phyloP scores from a whole-genome alignment of 2,113 vertebrate species.

The Ornithorhynchus anatinus region DNA sequence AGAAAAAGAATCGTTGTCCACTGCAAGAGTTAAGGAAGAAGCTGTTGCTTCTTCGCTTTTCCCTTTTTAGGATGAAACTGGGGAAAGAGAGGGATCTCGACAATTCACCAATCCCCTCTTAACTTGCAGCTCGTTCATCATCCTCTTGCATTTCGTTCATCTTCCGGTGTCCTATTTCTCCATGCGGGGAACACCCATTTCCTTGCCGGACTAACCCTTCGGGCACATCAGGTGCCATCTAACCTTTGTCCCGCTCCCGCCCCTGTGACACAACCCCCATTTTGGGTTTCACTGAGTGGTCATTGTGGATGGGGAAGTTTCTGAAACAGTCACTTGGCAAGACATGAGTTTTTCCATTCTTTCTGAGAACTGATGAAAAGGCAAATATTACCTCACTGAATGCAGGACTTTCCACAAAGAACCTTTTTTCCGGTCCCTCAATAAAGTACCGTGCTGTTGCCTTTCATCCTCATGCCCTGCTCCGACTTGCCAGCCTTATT shows the following conservation, averaged over 20 bases:
- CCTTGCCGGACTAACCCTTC: neutral
- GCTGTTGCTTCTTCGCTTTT: conserved; percentile 17
- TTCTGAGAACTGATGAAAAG: conserved; percentile 53
- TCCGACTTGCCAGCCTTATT: conserved; percentile 12
- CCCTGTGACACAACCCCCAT: neutral
- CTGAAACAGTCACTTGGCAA: conserved; percentile 40
- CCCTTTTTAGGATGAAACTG: conserved; percentile 5
- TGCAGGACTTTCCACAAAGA: conserved; percentile 52
- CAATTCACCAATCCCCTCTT: neutral
- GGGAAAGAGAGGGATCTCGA: neutral
- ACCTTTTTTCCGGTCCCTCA: conserved; percentile 39
- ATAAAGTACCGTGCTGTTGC: conserved; percentile 1
- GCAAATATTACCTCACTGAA: conserved; percentile 44
- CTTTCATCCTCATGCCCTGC: conserved; percentile 27
- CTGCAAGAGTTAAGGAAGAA: no score
- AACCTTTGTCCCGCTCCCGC: conserved; percentile 17
- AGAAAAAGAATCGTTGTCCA: no score
- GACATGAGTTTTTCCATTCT: conserved; percentile 41
- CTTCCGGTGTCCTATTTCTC: neutral
- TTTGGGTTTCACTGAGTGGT: conserved; percentile 25
- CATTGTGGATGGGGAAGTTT: conserved; percentile 45
- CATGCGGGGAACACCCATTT: neutral
- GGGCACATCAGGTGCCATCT: neutral
- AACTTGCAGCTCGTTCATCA: neutral
- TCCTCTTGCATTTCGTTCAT: neutral